Evolutionary conservation across 2,797 vertebrate species (phyloP).

Genomic region (Vespertilio murinus): DNA sequence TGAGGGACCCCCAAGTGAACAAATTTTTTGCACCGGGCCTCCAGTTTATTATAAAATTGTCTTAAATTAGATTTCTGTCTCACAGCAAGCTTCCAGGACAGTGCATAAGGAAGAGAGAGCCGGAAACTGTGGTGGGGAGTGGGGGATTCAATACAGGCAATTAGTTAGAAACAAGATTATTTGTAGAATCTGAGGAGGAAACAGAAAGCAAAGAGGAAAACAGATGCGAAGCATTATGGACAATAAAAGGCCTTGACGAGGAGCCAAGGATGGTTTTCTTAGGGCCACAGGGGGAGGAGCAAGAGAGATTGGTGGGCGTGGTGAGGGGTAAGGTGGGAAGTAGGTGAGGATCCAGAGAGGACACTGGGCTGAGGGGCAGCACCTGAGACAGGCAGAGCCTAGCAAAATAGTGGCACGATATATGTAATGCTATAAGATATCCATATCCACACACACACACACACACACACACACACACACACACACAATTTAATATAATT

Average conservation of each 20-base stretch:
- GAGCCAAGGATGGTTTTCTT: neutral
- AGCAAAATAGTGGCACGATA: neutral
- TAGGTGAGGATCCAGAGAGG: neutral
- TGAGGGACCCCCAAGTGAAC: no score
- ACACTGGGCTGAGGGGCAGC: neutral
- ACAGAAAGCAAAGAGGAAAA: neutral
- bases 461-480: no score
- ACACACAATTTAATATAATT: no score
- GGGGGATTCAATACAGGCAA: neutral
- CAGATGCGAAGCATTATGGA: neutral
- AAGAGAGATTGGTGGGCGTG: neutral
- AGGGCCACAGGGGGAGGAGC: neutral
- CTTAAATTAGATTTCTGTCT: neutral
- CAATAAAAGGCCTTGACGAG: neutral
- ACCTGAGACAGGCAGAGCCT: neutral
- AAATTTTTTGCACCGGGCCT: no score
- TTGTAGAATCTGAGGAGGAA: neutral
- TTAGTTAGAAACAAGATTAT: neutral
- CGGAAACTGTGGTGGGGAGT: neutral
- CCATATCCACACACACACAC: no score
- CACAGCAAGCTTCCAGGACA: neutral
- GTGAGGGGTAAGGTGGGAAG: neutral
- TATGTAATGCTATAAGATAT: neutral
- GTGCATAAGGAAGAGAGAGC: neutral
- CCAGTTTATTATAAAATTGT: neutral